Conservation (phyloP, 2,888 invertebrate genomes). For the Cosmorhoe ocellata region DNA sequence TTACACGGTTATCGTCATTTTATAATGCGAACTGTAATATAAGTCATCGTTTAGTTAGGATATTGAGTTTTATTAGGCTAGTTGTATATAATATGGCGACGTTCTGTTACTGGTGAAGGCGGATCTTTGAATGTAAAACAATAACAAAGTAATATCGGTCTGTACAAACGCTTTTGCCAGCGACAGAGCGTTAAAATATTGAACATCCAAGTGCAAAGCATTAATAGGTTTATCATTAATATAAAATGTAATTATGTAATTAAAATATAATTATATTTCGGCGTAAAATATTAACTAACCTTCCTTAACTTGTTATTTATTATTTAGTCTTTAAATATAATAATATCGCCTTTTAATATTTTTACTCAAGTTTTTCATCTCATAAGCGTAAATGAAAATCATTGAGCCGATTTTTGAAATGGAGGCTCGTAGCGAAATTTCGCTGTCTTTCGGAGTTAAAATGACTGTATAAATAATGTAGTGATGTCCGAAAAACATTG, state of each 20-base stretch:
- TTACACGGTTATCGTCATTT: constrained; percentile 37
- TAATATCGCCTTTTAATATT: constrained; percentile 34
- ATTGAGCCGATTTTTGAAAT: constrained; percentile 16
- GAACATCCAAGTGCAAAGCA: constrained; percentile 38
- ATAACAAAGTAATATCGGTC: neutral
- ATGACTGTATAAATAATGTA: constrained; percentile 26
- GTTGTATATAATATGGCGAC: constrained; percentile 23
- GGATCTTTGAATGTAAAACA: constrained; percentile 6
- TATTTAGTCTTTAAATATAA: constrained; percentile 50
- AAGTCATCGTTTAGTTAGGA: constrained; percentile 32
- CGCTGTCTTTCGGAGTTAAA: constrained; percentile 22
- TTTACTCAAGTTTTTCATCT: constrained; percentile 33
- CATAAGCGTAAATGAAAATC: constrained; percentile 24
- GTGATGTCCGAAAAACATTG: constrained; percentile 17
- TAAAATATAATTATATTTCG: constrained; percentile 39
- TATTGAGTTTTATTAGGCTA: constrained; percentile 31
- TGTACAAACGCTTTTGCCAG: constrained; percentile 12
- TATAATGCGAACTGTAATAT: constrained; percentile 34
- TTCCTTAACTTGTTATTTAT: constrained; percentile 62
- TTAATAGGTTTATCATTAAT: constrained; percentile 35
- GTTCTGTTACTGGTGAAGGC: constrained; percentile 24
- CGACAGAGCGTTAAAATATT: constrained; percentile 27
- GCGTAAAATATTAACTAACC: constrained; percentile 45
- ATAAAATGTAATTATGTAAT: constrained; percentile 42
- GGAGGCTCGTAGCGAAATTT: constrained; percentile 11